Conservation (phyloP, 2,888 invertebrate genomes). For the Melangyna quadrimaculata region DNA sequence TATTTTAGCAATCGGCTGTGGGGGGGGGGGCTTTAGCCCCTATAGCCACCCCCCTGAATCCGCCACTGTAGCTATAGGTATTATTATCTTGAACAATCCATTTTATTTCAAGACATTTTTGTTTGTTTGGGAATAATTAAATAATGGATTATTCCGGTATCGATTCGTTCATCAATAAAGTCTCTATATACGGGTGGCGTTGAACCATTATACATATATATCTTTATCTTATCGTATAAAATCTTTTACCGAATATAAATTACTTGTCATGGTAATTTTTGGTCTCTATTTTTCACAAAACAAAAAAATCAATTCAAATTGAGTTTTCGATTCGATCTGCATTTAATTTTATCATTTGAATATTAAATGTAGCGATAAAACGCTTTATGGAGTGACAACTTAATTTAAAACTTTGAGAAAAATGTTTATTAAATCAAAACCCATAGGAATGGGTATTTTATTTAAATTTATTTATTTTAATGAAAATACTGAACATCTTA, state of each 20-base stretch:
- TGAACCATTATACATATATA: neutral
- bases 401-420: constrained; percentile 39
- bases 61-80: too few species aligned
- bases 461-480: neutral
- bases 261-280: constrained; percentile 34
- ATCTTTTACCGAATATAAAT: constrained; percentile 45
- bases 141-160: neutral
- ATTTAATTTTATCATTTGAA: constrained; percentile 7
- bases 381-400: constrained; percentile 55
- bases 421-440: constrained; percentile 18
- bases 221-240: constrained; percentile 15
- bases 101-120: neutral
- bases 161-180: neutral
- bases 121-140: neutral
- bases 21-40: too few species aligned
- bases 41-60: too few species aligned
- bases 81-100: neutral
- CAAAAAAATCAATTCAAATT: neutral
- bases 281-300: neutral
- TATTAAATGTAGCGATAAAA: constrained; percentile 11
- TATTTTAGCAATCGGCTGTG: too few species aligned
- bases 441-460: constrained; percentile 14
- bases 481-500: neutral
- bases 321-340: neutral
- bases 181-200: constrained; percentile 2